Evolutionary conservation across 2,888 invertebrate species (phyloP), one percentile per base, ranked within the genome.

Genomic region (Coelinius sp.): DNA sequence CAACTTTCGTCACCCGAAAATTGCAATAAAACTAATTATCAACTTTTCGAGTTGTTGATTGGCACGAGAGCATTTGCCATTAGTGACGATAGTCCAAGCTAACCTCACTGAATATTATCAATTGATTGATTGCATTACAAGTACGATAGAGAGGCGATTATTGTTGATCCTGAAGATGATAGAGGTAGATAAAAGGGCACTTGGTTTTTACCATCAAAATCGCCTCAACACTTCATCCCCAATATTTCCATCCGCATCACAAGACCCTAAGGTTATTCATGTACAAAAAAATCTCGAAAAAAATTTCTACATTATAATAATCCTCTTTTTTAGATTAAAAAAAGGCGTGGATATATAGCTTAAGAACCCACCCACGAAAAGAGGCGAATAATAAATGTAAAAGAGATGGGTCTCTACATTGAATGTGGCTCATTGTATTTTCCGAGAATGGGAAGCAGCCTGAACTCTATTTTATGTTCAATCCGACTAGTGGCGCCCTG

Each of bases 401-500:
- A 59, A 38, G 59, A 44, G 63, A 65, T 56, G 56, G 59, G 31
- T 17, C 59, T 8, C 59, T 35, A 12, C 31, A 59, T 31, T 59
- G 59, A 59, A 59, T 59, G 35, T 49, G 31, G 14, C 35, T 59
- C 35, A 35, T 59, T 59, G 59, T 59, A 17, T 56, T 56, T 56
- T 41, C n/a, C 2, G 20, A 22, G 41, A 14, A 59, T 46, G 27
- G 8, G 17, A 53, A 14, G n/a, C 27, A 12, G 31, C 59, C 1
- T 1, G 59, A 31, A n/a, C 31, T 17, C 14, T 56, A 56, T 56
- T 25, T 59, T 59, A 4, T 20, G 35, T 14, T 35, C 63, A 49
- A 72, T 68, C 72, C 72, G 72, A 72, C 72, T 68, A 53, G 72
- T 72, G 72, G 72, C 72, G 49, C 44, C 72, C 49, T 65, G 63